These are phyloP conservation scores for Astropecten irregularis DNA, from an alignment of 53 echinoderm and acorn worm genomes.

Conservation along the genomic window DNA sequence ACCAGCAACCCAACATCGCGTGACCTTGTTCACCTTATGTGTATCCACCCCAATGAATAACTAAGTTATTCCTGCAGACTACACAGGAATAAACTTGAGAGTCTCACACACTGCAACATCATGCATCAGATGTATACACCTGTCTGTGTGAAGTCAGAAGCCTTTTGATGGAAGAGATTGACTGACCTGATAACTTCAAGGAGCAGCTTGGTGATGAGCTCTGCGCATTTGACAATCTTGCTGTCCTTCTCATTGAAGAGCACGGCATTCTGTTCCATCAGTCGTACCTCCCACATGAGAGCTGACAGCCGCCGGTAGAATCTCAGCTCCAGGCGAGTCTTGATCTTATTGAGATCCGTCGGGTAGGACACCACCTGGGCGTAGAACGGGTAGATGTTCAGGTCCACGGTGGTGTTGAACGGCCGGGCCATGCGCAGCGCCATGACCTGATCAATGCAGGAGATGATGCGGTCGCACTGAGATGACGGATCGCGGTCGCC, in stretches of 20 bases:
- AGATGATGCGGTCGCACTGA: constrained; percentile 83
- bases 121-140: too few relatives aligned
- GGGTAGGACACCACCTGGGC: constrained; percentile 85
- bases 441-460: constrained; percentile 83
- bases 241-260: constrained; percentile 88
- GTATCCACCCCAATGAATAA: too few relatives aligned
- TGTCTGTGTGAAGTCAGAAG: too few relatives aligned
- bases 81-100: too few relatives aligned
- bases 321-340: constrained; percentile 68
- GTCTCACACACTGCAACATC: too few relatives aligned
- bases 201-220: constrained; percentile 77
- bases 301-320: constrained; percentile 86
- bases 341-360: constrained; percentile 85
- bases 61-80: too few relatives aligned
- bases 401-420: constrained; percentile 86
- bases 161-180: too few relatives aligned
- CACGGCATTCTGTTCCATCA: constrained; percentile 84
- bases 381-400: constrained; percentile 81
- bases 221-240: constrained; percentile 84
- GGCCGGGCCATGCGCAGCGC: constrained; percentile 76
- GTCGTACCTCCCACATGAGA: constrained; percentile 88
- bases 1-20: too few relatives aligned
- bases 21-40: too few relatives aligned
- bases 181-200: constrained; percentile 85
- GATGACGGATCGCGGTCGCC: constrained; percentile 64